phyloP scores from a whole-genome alignment of 2,888 invertebrate genomes.

The Athalia circularis region DNA sequence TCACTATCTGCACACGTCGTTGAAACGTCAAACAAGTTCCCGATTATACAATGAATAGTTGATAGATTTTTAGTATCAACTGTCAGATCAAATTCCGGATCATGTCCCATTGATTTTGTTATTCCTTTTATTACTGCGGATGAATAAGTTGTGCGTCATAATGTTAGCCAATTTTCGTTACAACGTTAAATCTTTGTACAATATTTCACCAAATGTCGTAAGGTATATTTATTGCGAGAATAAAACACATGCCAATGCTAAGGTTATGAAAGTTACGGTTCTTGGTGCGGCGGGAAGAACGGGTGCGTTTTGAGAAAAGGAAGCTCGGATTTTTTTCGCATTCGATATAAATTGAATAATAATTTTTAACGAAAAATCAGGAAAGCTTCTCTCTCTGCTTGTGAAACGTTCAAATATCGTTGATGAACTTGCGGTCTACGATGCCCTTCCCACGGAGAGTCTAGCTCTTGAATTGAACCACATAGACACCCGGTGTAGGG shows the following conservation, averaged over 20 bases:
- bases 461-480: slow-evolving; percentile 73
- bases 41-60: no score
- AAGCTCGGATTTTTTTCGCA: not conserved
- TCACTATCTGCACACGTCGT: not conserved
- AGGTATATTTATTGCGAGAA: slow-evolving; percentile 27
- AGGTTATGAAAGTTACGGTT: slow-evolving; percentile 76
- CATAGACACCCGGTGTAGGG: slow-evolving; percentile 74
- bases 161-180: no score
- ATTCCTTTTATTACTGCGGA: no score
- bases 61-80: no score
- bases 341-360: not conserved
- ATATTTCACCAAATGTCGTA: not conserved
- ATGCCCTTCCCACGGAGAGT: slow-evolving; percentile 70
- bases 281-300: slow-evolving; percentile 77
- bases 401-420: slow-evolving; percentile 78
- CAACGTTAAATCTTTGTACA: not conserved
- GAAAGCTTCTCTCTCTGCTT: slow-evolving; percentile 74
- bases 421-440: slow-evolving; percentile 79
- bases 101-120: no score
- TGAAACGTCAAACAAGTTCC: no score
- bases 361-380: slow-evolving; percentile 47
- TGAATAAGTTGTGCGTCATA: no score
- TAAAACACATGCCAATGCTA: slow-evolving; percentile 52
- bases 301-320: slow-evolving; percentile 66
- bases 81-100: no score